A percentile compares a stretch with the other conserved stretches of the same genome.
phyloP scores from a whole-genome alignment of 2,797 vertebrate species.

The Lepus townsendii region DNA sequence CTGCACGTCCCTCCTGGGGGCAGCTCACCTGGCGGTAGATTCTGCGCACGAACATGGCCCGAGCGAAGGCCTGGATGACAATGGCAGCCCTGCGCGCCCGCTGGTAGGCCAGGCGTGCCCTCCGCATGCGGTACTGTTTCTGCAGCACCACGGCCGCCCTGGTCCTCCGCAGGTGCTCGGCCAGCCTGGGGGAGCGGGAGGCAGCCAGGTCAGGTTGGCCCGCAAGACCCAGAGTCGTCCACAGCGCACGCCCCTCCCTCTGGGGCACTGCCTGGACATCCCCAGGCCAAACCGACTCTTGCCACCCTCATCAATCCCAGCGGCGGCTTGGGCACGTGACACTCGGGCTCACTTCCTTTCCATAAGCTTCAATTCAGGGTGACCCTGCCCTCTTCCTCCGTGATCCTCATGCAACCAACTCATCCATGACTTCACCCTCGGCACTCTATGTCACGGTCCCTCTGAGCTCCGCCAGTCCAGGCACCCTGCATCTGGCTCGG shows the following conservation, averaged over 20 bases:
- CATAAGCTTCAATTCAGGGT: not conserved
- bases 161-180: constrained; percentile 90
- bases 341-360: not conserved
- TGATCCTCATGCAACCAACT: not conserved
- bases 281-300: not conserved
- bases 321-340: accelerated
- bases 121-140: constrained; percentile 95
- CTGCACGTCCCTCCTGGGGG: accelerated
- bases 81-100: constrained; percentile 87
- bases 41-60: constrained; percentile 94
- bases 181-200: constrained; percentile 87
- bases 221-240: accelerated
- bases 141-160: constrained; percentile 93
- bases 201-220: accelerated
- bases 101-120: constrained; percentile 88
- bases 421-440: accelerated
- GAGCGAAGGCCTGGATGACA: constrained; percentile 94
- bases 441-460: not conserved
- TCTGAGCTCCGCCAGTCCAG: not conserved
- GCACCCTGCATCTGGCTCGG: not conserved
- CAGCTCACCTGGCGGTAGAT: constrained; percentile 92
- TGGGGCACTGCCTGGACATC: not conserved
- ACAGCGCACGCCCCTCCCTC: accelerated
- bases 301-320: accelerated
- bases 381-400: not conserved